Percentiles rank a stretch among this genome's conserved stretches.
phyloP scores from a whole-genome alignment of 2,797 vertebrate genomes.

The Eutrigla gurnardus region DNA sequence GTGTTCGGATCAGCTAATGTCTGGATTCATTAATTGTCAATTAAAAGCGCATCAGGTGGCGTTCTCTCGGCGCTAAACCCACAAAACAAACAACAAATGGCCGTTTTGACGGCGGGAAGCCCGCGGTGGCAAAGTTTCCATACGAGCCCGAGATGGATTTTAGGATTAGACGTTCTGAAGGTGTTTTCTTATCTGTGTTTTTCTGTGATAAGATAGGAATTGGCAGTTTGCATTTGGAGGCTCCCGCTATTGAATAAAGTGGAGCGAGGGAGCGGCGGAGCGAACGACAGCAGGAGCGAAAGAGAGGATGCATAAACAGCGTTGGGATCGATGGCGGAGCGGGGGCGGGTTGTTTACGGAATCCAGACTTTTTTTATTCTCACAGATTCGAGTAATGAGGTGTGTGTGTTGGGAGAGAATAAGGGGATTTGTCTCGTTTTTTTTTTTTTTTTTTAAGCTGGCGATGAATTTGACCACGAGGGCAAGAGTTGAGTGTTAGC shows the following conservation, averaged over 20 bases:
- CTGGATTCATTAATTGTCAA: conserved; percentile 75
- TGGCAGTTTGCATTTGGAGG: conserved; percentile 43
- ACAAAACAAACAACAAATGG: conserved; percentile 32
- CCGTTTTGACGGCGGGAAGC: conserved; percentile 35
- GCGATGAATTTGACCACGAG: conserved; percentile 37
- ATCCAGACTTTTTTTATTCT: conserved; percentile 42
- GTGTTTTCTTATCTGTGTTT: conserved; percentile 48
- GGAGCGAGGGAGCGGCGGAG: conserved; percentile 1
- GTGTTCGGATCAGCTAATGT: conserved; percentile 70
- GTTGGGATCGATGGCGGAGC: conserved; percentile 34
- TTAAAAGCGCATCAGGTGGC: conserved; percentile 63
- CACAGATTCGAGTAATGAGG: conserved; percentile 42
- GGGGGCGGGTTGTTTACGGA: conserved; percentile 43
- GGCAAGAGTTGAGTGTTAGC: conserved; percentile 25
- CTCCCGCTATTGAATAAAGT: conserved; percentile 21
- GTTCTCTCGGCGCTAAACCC: conserved; percentile 31
- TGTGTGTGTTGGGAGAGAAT: conserved; percentile 31
- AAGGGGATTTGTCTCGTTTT: conserved; percentile 50
- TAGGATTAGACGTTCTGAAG: conserved; percentile 26
- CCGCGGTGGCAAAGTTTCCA: conserved; percentile 11
- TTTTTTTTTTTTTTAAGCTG: conserved; percentile 28
- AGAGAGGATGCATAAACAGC: conserved; percentile 39
- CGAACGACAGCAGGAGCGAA: conserved; percentile 14
- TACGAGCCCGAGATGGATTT: conserved; percentile 39
- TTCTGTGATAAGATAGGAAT: conserved; percentile 34